Evolutionary conservation across 2,888 invertebrate species (phyloP), one percentile per base, ranked within the genome.

Genomic region (Cheilosia soror): DNA sequence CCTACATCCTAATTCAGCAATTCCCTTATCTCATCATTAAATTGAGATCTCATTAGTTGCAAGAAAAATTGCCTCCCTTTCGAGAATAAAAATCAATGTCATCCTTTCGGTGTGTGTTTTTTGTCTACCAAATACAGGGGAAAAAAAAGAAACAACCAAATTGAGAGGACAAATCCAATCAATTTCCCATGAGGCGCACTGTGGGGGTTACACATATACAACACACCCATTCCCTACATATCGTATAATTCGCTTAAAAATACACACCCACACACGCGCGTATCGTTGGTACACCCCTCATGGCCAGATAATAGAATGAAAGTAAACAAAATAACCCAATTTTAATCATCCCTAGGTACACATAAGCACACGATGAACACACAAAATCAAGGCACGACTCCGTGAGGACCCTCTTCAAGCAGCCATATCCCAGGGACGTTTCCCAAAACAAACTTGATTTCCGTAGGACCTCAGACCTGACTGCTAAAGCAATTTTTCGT

Each of bases 281-380:
- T 37, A 40, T 27, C 9, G 3, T n/a, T n/a, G n/a, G n/a, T 13
- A 1, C 25, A 27, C 27, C 15, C 9, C 71, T 20, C 66, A 51
- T 68, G 66, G 68, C 44, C 68, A 77, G 62, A 76, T 72, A 76
- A 81, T 81, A 66, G 76, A 85, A 81, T 81, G 60, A 81, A 81
- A 85, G 80, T 85, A 85, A 81, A 85, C 76, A 81, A 85, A 85
- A 81, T 85, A 85, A 85, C 76, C 85, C 85, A 85, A 85, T 85
- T 85, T 85, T 85, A 85, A 85, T 85, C 85, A 85, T 85, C 85
- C 85, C 77, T 81, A 68, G 81, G 68, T 81, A 77, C 76, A 83
- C 57, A 83, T 66, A 83, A 73, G 73, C 51, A 65, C 62, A 68
- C 44, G 58, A 72, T 40, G 68, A 76, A 37, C 31, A 65, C 25